phyloP scores from a whole-genome alignment of 2,113 vertebrate genomes.

The Clarias macrocephalus region DNA sequence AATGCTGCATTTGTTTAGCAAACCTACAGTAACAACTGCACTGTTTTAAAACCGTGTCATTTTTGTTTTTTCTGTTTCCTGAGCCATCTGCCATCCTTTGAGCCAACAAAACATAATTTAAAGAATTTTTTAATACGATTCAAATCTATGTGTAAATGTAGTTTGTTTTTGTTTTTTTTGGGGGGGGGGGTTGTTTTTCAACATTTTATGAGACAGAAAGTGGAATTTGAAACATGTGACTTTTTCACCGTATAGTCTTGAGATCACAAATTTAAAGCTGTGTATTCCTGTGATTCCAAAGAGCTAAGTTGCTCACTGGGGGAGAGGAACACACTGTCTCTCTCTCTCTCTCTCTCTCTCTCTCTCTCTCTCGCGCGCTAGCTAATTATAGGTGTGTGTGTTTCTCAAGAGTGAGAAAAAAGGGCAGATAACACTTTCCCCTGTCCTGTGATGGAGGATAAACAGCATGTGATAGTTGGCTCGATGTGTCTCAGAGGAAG shows the following conservation, averaged over 20 bases:
- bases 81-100: too few relatives aligned
- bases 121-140: too few relatives aligned
- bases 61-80: too few relatives aligned
- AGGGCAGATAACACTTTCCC: background rate
- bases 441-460: background rate
- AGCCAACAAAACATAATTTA: too few relatives aligned
- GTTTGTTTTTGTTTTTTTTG: too few relatives aligned
- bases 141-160: too few relatives aligned
- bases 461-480: background rate
- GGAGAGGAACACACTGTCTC: background rate
- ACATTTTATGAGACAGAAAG: background rate
- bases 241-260: background rate
- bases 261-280: background rate
- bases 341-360: background rate
- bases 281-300: background rate
- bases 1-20: too few relatives aligned
- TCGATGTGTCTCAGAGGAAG: background rate
- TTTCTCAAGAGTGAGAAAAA: background rate
- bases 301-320: background rate
- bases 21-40: too few relatives aligned
- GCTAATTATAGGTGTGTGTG: background rate
- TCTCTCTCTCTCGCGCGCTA: background rate
- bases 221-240: background rate
- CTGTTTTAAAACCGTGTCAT: too few relatives aligned
- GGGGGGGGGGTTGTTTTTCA: background rate